These are phyloP conservation scores for Ambastaia sidthimunki DNA, from an alignment of 2,797 vertebrate genomes.

Conservation along the genomic window DNA sequence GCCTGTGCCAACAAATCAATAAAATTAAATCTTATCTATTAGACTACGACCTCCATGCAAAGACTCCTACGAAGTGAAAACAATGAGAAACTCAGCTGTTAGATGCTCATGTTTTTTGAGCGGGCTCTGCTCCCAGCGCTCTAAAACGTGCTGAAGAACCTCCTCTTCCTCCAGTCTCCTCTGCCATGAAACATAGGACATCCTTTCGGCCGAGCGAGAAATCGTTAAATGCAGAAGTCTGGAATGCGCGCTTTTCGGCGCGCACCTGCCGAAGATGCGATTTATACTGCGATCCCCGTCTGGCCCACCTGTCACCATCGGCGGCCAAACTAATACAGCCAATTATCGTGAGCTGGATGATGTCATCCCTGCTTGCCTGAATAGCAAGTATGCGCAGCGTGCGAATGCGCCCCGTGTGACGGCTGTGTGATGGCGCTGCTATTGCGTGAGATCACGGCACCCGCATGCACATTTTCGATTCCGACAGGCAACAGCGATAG, in stretches of 20 bases:
- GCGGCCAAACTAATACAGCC: slow-evolving; percentile 48
- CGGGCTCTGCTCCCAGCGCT: slow-evolving; percentile 72
- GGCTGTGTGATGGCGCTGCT: slow-evolving; percentile 27
- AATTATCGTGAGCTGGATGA: slow-evolving; percentile 67
- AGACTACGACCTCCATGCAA: background rate
- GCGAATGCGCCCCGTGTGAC: slow-evolving; percentile 11
- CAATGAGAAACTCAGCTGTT: slow-evolving; percentile 78
- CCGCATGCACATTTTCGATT: slow-evolving; percentile 44
- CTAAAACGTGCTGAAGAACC: slow-evolving; percentile 69
- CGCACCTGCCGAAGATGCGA: slow-evolving; percentile 42
- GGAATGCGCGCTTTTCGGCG: background rate
- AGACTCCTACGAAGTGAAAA: slow-evolving; percentile 32
- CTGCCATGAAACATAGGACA: slow-evolving; percentile 73
- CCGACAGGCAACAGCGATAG: slow-evolving; percentile 54
- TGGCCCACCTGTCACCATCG: slow-evolving; percentile 59
- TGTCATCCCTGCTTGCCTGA: slow-evolving; percentile 63
- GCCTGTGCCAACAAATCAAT: slow-evolving; percentile 1
- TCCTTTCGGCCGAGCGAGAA: slow-evolving; percentile 54
- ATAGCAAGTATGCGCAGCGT: slow-evolving; percentile 62
- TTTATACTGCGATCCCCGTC: slow-evolving; percentile 48
- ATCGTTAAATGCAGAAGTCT: slow-evolving; percentile 1
- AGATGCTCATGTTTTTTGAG: slow-evolving; percentile 70
- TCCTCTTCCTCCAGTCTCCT: slow-evolving; percentile 74
- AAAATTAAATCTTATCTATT: background rate
- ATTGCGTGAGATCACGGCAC: slow-evolving; percentile 40